phyloP scores from a whole-genome alignment of 2,797 vertebrate genomes.

The Knipowitschia caucasica region DNA sequence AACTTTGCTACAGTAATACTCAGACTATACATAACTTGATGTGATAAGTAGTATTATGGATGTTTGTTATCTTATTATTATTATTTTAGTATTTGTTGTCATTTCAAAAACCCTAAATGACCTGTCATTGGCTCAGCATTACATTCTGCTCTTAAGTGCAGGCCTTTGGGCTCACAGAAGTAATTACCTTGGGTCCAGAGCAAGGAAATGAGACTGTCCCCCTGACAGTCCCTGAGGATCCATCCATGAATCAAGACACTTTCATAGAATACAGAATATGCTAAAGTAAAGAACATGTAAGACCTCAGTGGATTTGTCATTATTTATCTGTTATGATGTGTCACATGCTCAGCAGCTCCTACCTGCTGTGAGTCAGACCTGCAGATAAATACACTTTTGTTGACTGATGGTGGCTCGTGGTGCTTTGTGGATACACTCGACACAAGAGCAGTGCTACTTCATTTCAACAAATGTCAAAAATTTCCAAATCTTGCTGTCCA shows the following conservation, averaged over 20 bases:
- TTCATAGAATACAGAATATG: background rate
- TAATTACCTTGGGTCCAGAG: slow-evolving; percentile 58
- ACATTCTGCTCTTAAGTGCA: slow-evolving; percentile 21
- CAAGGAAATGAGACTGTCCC: slow-evolving; percentile 59
- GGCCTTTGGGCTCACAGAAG: slow-evolving; percentile 43
- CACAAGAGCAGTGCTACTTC: slow-evolving; percentile 27
- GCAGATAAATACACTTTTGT: background rate
- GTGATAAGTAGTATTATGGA: background rate
- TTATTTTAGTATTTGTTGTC: slow-evolving; percentile 1
- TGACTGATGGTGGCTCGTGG: slow-evolving; percentile 27
- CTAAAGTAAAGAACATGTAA: background rate
- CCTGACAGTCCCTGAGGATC: slow-evolving; percentile 47
- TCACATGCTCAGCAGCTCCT: background rate
- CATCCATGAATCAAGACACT: slow-evolving; percentile 50
- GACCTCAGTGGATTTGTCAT: background rate
- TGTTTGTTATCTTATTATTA: background rate
- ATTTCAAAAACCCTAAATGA: slow-evolving; percentile 5
- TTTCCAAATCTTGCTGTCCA: slow-evolving; percentile 24
- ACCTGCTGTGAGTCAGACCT: background rate
- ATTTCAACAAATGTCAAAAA: slow-evolving; percentile 29
- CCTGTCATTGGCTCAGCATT: slow-evolving; percentile 5
- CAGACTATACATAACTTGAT: background rate
- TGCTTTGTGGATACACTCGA: slow-evolving; percentile 17
- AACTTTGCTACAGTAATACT: background rate
- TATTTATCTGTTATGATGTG: background rate